phyloP scores from a whole-genome alignment of 1,140 invertebrate genomes.

The Drosophila carrolli region DNA sequence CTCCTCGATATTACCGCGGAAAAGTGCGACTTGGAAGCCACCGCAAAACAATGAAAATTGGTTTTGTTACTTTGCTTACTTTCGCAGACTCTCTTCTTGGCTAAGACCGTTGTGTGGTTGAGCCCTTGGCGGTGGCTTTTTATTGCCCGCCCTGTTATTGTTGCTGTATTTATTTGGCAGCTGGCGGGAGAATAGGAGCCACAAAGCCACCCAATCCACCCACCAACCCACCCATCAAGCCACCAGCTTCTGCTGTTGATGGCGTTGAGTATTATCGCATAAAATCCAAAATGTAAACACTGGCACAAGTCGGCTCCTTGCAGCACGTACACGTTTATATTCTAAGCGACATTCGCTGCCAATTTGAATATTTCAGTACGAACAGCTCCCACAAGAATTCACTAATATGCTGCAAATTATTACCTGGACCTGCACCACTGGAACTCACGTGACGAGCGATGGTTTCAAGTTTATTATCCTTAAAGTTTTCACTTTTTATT shows the following conservation, averaged over 20 bases:
- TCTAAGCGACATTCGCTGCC: constrained; percentile 49
- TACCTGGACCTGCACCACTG: constrained; percentile 35
- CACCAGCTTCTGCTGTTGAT: constrained; percentile 45
- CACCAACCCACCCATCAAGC: background rate
- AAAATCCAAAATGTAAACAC: constrained; percentile 82
- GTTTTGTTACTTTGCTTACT: constrained; percentile 76
- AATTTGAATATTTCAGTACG: constrained; percentile 53
- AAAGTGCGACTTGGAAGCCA: constrained; percentile 47
- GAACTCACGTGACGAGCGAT: constrained; percentile 18
- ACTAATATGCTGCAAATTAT: constrained; percentile 52
- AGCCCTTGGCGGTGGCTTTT: constrained; percentile 71
- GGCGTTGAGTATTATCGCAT: constrained; percentile 77
- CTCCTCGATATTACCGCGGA: background rate
- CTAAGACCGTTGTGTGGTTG: constrained; percentile 38
- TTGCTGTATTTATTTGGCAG: constrained; percentile 78
- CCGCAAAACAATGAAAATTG: constrained; percentile 83
- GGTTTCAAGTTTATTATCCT: constrained; percentile 6
- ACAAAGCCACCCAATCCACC: constrained; percentile 4
- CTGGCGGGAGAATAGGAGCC: constrained; percentile 21
- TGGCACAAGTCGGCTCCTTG: constrained; percentile 43
- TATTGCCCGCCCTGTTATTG: constrained; percentile 73
- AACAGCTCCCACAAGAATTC: constrained; percentile 28
- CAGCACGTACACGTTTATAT: constrained; percentile 69
- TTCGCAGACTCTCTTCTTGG: constrained; percentile 38
- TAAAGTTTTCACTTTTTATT: constrained; percentile 13